Conservation (phyloP, 1,140 invertebrate species). For the Copidosoma floridanum region DNA sequence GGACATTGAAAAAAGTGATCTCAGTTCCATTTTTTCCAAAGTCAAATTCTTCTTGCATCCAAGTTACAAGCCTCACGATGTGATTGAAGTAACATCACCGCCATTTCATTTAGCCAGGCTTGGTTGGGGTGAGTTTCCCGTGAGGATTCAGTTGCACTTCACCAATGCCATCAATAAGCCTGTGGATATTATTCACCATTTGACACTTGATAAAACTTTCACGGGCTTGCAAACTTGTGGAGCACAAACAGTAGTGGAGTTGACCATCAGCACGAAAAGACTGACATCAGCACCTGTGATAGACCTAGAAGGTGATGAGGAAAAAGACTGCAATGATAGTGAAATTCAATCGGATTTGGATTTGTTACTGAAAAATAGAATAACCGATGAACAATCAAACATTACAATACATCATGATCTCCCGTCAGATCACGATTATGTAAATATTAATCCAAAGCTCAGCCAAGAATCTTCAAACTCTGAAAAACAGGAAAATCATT, state of each 20-base stretch:
- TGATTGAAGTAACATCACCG: conserved; percentile 70
- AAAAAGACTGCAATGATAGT: too few relatives aligned
- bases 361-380: too few relatives aligned
- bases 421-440: too few relatives aligned
- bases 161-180: conserved; percentile 73
- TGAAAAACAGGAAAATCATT: too few relatives aligned
- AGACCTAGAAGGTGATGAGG: not conserved
- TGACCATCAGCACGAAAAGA: conserved; percentile 63
- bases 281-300: too few relatives aligned
- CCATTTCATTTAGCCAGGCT: conserved; percentile 81
- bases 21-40: conserved; percentile 69
- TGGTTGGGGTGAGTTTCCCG: conserved; percentile 90
- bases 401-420: too few relatives aligned
- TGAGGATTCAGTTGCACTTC: conserved; percentile 80
- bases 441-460: not conserved
- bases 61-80: conserved; percentile 84
- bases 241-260: conserved; percentile 73
- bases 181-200: conserved; percentile 75
- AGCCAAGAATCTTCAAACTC: not conserved
- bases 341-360: too few relatives aligned
- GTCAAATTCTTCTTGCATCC: conserved; percentile 81
- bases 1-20: conserved; percentile 62
- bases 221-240: conserved; percentile 83
- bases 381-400: too few relatives aligned
- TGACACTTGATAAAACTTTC: conserved; percentile 81